phyloP scores from a whole-genome alignment of 2,888 invertebrate genomes.

The Elegia similella region DNA sequence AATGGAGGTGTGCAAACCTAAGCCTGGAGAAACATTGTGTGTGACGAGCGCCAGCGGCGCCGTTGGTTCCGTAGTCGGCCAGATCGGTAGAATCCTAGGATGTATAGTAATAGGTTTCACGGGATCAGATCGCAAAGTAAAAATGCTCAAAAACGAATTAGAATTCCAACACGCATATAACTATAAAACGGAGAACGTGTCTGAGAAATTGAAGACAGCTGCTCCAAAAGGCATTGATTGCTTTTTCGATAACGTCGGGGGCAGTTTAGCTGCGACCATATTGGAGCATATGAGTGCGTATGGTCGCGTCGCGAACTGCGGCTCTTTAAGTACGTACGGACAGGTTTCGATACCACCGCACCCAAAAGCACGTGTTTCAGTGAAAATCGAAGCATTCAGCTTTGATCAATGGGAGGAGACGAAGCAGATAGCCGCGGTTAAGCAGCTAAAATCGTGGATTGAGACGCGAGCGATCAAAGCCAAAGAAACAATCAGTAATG shows the following conservation, averaged over 20 bases:
- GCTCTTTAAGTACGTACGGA: constrained; percentile 81
- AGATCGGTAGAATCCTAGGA: constrained; percentile 80
- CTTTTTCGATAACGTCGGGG: constrained; percentile 88
- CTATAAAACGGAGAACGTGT: constrained; percentile 82
- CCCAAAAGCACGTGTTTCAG: constrained; percentile 25
- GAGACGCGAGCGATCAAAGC: constrained; percentile 40
- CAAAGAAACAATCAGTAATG: constrained; percentile 44
- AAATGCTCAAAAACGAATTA: constrained; percentile 80
- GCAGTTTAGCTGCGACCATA: constrained; percentile 77
- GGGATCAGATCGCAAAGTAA: constrained; percentile 84
- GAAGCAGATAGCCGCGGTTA: constrained; percentile 34
- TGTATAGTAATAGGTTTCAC: constrained; percentile 71
- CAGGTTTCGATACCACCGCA: constrained; percentile 19
- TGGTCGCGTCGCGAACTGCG: constrained; percentile 83
- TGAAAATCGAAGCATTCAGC: constrained; percentile 40
- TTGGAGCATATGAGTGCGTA: constrained; percentile 79
- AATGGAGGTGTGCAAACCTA: constrained; percentile 83
- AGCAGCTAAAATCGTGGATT: constrained; percentile 42
- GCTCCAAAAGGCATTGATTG: constrained; percentile 85
- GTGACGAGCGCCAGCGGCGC: constrained; percentile 86
- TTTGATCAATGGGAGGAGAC: constrained; percentile 47
- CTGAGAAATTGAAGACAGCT: constrained; percentile 64
- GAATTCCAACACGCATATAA: constrained; percentile 85
- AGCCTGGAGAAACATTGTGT: constrained; percentile 83
- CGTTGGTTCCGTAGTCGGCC: constrained; percentile 86